A percentile compares a stretch with the other conserved stretches of the same genome.
Evolutionary conservation across 2,797 vertebrate species (phyloP).

Genomic region (Enteromius anoplus): DNA sequence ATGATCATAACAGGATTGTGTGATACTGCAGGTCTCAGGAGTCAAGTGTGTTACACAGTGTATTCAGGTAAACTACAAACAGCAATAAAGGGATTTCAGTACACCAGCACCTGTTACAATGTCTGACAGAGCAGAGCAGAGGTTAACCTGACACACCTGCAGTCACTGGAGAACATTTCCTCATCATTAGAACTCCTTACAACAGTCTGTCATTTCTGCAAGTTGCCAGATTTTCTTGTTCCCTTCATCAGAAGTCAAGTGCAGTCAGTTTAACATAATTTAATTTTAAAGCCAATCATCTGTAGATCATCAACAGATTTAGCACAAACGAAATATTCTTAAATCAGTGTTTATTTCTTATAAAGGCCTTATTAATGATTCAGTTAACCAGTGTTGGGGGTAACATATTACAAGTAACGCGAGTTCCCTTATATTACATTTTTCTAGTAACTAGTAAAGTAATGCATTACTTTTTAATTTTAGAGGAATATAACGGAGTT

Average conservation of each 20-base stretch:
- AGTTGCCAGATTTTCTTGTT: not conserved
- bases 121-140: slow-evolving; percentile 19
- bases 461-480: no score
- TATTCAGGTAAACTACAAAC: not conserved
- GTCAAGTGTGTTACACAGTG: not conserved
- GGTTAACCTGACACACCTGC: slow-evolving; percentile 55
- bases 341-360: not conserved
- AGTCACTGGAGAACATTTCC: not conserved
- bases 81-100: not conserved
- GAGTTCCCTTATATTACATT: no score
- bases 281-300: no score
- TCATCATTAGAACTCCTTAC: not conserved
- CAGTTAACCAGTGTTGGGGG: no score
- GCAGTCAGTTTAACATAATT: not conserved
- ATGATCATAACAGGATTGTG: slow-evolving; percentile 8
- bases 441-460: no score
- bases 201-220: not conserved
- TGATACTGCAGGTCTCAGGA: not conserved
- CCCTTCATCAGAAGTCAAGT: not conserved
- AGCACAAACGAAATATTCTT: not conserved
- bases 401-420: no score
- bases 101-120: slow-evolving; percentile 31
- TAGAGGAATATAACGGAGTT: no score
- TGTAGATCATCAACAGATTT: no score
- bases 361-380: not conserved